A percentile compares a stretch with the other conserved stretches of the same genome.
Evolutionary conservation across 2,797 vertebrate species (phyloP).

Genomic region (Mormyrus proboscirostris): DNA sequence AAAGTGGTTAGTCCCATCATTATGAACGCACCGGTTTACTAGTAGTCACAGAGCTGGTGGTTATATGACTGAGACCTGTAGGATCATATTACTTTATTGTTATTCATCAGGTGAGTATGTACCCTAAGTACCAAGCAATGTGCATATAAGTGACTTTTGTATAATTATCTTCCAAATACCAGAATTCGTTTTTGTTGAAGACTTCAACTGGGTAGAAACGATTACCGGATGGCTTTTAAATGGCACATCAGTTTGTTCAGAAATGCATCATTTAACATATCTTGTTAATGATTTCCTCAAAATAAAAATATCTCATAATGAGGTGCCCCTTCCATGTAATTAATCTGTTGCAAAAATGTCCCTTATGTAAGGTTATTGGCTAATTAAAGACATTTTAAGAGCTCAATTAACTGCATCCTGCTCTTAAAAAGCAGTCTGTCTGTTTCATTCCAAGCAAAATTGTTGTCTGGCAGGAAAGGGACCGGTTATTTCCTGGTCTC

Average conservation of each 20-base stretch:
- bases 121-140: not conserved
- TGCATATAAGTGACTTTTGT: not conserved
- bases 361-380: not conserved
- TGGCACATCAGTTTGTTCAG: not conserved
- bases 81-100: not conserved
- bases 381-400: not conserved
- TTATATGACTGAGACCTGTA: not conserved
- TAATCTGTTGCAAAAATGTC: not conserved
- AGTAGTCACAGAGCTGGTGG: not conserved
- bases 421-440: not conserved
- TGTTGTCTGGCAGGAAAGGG: not conserved
- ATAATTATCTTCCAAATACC: not conserved
- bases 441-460: not conserved
- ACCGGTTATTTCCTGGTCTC: slow-evolving; percentile 6
- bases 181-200: not conserved
- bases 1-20: not conserved
- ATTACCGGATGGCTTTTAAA: not conserved
- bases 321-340: not conserved
- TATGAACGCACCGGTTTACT: not conserved
- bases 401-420: not conserved
- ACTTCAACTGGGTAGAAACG: not conserved
- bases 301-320: not conserved
- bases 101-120: not conserved
- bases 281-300: not conserved
- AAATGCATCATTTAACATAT: slow-evolving; percentile 1